phyloP scores from a whole-genome alignment of 2,113 vertebrate genomes.

The Sceloporus tristichus region DNA sequence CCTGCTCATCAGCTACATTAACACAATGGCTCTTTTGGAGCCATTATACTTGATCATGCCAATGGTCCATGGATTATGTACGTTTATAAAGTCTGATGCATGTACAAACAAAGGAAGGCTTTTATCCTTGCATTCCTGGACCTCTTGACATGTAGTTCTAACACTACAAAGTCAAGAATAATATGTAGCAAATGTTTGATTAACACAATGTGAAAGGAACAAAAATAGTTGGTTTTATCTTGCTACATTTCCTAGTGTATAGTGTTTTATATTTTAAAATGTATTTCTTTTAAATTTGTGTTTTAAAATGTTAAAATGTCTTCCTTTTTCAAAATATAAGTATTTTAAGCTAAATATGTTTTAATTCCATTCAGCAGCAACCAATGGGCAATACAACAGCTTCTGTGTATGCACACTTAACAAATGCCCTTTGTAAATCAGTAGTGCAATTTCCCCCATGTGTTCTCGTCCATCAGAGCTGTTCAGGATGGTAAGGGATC shows the following conservation, averaged over 20 bases:
- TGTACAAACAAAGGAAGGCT: constrained; percentile 72
- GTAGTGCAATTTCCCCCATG: background rate
- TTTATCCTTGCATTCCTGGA: constrained; percentile 71
- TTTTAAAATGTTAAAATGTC: background rate
- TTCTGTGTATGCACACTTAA: background rate
- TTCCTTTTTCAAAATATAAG: background rate
- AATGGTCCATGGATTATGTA: constrained; percentile 77
- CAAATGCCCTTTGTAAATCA: background rate
- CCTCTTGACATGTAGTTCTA: constrained; percentile 68
- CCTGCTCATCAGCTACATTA: constrained; percentile 73
- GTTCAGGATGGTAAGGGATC: too few species aligned
- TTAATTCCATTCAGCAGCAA: too few species aligned
- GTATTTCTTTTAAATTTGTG: background rate
- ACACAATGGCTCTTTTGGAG: constrained; percentile 77
- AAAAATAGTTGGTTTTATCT: background rate
- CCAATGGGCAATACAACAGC: background rate
- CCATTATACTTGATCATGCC: constrained; percentile 69
- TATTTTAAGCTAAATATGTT: too few species aligned
- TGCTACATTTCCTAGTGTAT: background rate
- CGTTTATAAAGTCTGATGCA: constrained; percentile 75
- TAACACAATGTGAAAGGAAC: background rate
- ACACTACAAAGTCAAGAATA: constrained; percentile 44
- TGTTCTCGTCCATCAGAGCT: too few species aligned
- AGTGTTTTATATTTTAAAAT: background rate
- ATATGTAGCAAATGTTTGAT: background rate